Percentiles rank a stretch among this genome's conserved stretches.
These are phyloP conservation scores for Zingel zingel DNA, from an alignment of 2,113 vertebrate genomes.

Conservation along the genomic window DNA sequence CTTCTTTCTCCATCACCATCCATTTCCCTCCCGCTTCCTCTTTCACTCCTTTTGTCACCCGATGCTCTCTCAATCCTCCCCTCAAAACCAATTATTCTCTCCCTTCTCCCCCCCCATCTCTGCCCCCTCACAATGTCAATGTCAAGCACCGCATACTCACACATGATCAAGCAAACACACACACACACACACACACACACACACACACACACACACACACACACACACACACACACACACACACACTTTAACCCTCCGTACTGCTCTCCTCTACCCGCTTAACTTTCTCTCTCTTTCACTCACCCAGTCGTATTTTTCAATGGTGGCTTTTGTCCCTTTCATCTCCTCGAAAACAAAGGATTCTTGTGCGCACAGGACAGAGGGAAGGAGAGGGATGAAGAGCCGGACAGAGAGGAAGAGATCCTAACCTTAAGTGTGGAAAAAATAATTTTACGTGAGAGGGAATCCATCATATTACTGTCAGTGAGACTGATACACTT, in stretches of 20 bases:
- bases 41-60: constrained; percentile 57
- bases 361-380: constrained; percentile 82
- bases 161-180: constrained; percentile 36
- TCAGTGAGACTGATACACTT: not conserved
- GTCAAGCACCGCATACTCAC: constrained; percentile 62
- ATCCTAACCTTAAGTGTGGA: constrained; percentile 65
- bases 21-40: constrained; percentile 35
- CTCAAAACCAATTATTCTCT: constrained; percentile 60
- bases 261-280: constrained; percentile 48
- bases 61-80: constrained; percentile 20
- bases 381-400: constrained; percentile 68
- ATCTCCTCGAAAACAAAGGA: constrained; percentile 85
- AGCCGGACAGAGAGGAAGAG: constrained; percentile 71
- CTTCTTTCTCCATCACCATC: constrained; percentile 38
- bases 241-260: constrained; percentile 41
- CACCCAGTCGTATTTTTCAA: constrained; percentile 82
- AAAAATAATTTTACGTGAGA: constrained; percentile 33
- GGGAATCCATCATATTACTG: constrained; percentile 10
- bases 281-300: constrained; percentile 69
- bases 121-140: constrained; percentile 56
- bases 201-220: constrained; percentile 16
- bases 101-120: constrained; percentile 14
- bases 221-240: constrained; percentile 1
- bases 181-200: constrained; percentile 10
- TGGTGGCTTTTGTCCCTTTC: constrained; percentile 88